These are phyloP conservation scores for Aurelia aurita complex sp. Pacific DNA, from an alignment of 30 jellyfish, hydroid and myxozoan genomes.

Conservation along the genomic window DNA sequence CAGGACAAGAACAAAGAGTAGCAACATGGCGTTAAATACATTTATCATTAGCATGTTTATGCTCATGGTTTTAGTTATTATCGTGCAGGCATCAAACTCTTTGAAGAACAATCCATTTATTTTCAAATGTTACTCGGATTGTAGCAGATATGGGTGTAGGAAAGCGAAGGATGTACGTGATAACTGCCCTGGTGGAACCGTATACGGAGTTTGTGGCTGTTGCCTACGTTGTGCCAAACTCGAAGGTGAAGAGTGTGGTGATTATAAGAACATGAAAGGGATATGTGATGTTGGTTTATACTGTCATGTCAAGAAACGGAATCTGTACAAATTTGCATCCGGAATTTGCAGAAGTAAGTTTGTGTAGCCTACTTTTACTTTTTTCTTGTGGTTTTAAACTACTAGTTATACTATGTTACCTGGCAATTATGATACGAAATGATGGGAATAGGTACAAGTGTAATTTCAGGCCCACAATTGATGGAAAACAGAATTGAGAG, in stretches of 20 bases:
- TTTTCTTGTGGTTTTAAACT: not conserved
- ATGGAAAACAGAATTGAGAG: slow-evolving; percentile 8
- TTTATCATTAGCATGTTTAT: slow-evolving; percentile 10
- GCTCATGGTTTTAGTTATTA: slow-evolving; percentile 11
- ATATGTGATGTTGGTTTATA: slow-evolving; percentile 80
- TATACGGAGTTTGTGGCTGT: slow-evolving; percentile 88
- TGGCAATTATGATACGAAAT: too few relatives aligned
- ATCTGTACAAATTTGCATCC: slow-evolving; percentile 34
- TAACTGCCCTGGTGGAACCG: slow-evolving; percentile 83
- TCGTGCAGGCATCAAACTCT: slow-evolving; percentile 35
- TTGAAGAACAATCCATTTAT: slow-evolving; percentile 16
- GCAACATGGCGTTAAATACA: slow-evolving; percentile 9
- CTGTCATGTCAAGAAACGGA: slow-evolving; percentile 58
- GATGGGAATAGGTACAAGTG: too few relatives aligned
- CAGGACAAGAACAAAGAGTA: too few relatives aligned
- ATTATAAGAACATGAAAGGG: slow-evolving; percentile 70
- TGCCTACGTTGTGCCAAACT: slow-evolving; percentile 85
- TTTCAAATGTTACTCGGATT: slow-evolving; percentile 64
- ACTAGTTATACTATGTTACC: too few relatives aligned
- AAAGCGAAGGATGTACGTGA: slow-evolving; percentile 66
- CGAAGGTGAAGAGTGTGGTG: slow-evolving; percentile 88
- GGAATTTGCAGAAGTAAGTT: slow-evolving; percentile 78
- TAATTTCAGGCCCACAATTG: not conserved
- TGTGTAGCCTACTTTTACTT: not conserved
- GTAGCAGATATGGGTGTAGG: slow-evolving; percentile 66